phyloP scores from a whole-genome alignment of 1,140 invertebrate species.

The Rhagoletis pomonella region DNA sequence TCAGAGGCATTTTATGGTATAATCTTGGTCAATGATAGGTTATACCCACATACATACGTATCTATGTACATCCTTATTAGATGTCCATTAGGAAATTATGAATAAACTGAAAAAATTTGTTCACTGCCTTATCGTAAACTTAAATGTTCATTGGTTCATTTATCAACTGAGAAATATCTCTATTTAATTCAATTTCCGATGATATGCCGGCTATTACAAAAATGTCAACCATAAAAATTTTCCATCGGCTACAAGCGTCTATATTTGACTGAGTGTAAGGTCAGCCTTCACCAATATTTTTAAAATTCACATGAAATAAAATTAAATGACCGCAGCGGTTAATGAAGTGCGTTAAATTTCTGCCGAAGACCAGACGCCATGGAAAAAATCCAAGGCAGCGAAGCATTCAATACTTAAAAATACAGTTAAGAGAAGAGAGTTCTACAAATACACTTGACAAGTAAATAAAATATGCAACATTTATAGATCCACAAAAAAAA shows the following conservation, averaged over 20 bases:
- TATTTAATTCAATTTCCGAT: constrained; percentile 22
- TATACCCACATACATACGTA: too few species aligned
- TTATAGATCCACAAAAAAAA: too few species aligned
- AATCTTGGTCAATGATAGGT: too few species aligned
- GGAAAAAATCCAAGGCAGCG: background rate
- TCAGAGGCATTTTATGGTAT: too few species aligned
- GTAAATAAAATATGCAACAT: constrained; percentile 36
- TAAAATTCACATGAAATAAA: constrained; percentile 31
- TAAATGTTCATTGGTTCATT: background rate
- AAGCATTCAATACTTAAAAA: constrained; percentile 28
- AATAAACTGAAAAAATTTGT: background rate
- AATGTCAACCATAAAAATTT: constrained; percentile 2
- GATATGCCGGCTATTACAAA: background rate
- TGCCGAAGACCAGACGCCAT: background rate
- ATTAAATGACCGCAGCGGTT: constrained; percentile 45
- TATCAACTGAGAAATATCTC: constrained; percentile 17
- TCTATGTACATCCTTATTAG: too few species aligned
- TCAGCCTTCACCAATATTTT: too few species aligned
- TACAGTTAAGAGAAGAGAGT: background rate
- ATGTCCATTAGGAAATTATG: too few species aligned
- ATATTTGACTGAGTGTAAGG: background rate
- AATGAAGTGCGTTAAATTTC: constrained; percentile 24
- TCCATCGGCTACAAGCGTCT: background rate
- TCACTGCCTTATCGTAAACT: background rate
- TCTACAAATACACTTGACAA: constrained; percentile 41